Evolutionary conservation across 1,140 invertebrate genomes (phyloP), one percentile per base, ranked within the genome.

Genomic region (Paracyclopina nana): DNA sequence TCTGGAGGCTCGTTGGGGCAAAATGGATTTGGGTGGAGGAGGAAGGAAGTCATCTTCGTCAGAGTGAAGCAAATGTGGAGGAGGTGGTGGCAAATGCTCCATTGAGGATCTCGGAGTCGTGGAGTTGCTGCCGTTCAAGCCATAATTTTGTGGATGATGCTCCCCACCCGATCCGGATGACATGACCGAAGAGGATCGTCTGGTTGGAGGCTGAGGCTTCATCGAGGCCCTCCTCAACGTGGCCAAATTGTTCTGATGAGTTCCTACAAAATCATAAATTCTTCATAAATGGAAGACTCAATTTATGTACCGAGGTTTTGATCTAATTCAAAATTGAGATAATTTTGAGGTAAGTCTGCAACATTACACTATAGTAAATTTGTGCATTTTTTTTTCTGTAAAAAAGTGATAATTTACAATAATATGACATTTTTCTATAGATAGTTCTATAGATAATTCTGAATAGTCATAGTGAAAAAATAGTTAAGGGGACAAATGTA

Each of bases 61-160:
- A 44, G 31, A 46, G 11, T 52, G 50, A 16, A 52, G 50, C 28
- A 52, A 18, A 45, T 52, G 50, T 18, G 50, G 50, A 3, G 50
- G 50, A 3, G 50, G 50, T 1, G 50, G 50, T 11, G 50, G 50
- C 8, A 52, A 41, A 38, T 46, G 20, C 40, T 52, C 50, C 50
- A 52, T 52, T 9, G 31, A 46, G 16, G 38, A 34, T 18, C 50
- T 12, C 11, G 50, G 50, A 3, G 50, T 52, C 4, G 50, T 26
- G 11, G 22, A 46, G 14, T 52, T 52, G 14, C 50, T 52, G 11
- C 50, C 50, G 11, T 20, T 20, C 8, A 8, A 9, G 25, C 28
- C 20, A 6, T 18, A 20, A 11, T 8, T 8, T 18, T 43, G 9
- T 6, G 16, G 48, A 5, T 9, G 25, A 20, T 41, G 48, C 50